These are phyloP conservation scores for Dione vanillae DNA, from an alignment of 2,888 invertebrate species.

Conservation along the genomic window DNA sequence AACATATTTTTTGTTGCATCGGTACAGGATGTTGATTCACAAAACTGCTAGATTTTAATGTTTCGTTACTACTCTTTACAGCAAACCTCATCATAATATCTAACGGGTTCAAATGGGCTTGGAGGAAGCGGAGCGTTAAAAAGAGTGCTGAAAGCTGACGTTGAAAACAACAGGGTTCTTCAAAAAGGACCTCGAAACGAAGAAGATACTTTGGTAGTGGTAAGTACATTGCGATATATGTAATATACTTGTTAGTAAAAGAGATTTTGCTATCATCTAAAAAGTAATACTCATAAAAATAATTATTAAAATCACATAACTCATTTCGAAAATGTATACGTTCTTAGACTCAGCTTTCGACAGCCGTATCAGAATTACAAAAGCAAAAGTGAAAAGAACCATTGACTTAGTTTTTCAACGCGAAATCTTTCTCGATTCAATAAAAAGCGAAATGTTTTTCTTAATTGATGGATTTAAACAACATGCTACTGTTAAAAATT, in stretches of 20 bases:
- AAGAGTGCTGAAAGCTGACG: no score
- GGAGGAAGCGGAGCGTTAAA: no score
- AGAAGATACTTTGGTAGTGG: background rate
- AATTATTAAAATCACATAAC: slow-evolving; percentile 35
- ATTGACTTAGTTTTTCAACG: slow-evolving; percentile 5
- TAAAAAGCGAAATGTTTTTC: slow-evolving; percentile 3
- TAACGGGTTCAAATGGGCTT: no score
- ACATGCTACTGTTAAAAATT: slow-evolving; percentile 39
- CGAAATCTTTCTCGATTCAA: background rate
- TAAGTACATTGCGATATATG: slow-evolving; percentile 30
- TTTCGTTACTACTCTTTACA: no score
- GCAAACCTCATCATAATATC: no score
- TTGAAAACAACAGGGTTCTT: background rate
- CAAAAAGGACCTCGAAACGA: background rate
- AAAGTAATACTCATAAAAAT: slow-evolving; percentile 44
- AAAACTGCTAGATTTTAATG: no score
- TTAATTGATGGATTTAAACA: slow-evolving; percentile 34
- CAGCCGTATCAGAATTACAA: slow-evolving; percentile 32
- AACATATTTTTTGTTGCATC: background rate
- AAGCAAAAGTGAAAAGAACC: slow-evolving; percentile 22
- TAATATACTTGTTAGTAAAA: slow-evolving; percentile 32
- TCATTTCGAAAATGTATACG: slow-evolving; percentile 38
- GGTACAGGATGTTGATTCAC: no score
- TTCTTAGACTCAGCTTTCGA: slow-evolving; percentile 42
- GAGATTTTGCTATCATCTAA: slow-evolving; percentile 39